Evolutionary conservation across 2,113 vertebrate genomes (phyloP).

Genomic region (Hystrix brachyura): DNA sequence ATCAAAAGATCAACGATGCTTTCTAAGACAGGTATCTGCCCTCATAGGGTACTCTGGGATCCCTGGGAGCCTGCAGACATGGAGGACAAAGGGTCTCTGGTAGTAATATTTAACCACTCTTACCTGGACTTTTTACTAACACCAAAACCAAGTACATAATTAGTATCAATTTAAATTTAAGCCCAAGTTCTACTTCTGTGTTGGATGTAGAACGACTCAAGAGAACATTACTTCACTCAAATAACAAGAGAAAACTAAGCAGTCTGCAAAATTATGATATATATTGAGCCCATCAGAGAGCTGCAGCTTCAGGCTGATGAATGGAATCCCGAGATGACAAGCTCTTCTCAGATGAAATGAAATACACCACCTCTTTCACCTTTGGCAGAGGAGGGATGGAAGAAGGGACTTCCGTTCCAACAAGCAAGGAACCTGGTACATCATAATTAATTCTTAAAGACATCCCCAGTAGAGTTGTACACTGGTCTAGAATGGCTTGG

Average conservation of each 20-base stretch:
- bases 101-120: background rate
- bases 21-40: background rate
- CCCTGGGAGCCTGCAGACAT: background rate
- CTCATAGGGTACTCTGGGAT: background rate
- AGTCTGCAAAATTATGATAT: background rate
- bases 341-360: background rate
- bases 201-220: background rate
- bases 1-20: background rate
- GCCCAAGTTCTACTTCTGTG: background rate
- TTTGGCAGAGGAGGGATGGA: background rate
- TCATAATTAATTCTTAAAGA: background rate
- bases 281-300: background rate
- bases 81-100: background rate
- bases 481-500: background rate
- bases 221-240: background rate
- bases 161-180: background rate
- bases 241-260: background rate
- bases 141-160: background rate
- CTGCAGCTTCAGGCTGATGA: background rate
- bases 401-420: background rate
- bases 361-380: background rate
- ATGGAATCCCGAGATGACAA: background rate
- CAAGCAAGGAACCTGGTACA: background rate
- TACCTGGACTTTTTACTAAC: background rate
- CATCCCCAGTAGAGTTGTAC: background rate